These are phyloP conservation scores for Plagiodera versicolora DNA, from an alignment of 2,888 invertebrate genomes.

Conservation along the genomic window DNA sequence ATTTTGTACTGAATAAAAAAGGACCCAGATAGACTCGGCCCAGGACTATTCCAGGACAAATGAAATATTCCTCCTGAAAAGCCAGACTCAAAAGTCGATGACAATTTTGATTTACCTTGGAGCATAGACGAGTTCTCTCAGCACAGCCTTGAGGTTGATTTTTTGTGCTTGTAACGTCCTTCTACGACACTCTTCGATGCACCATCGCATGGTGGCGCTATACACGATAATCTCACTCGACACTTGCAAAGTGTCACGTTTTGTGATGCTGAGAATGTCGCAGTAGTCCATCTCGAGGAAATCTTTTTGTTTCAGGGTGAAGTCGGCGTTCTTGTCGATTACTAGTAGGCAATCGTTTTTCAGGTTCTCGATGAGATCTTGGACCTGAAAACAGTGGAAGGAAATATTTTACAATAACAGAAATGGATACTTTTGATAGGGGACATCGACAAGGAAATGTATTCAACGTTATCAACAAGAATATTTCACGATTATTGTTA, in stretches of 20 bases:
- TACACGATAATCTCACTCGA: slow-evolving; percentile 64
- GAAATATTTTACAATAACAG: too few species aligned
- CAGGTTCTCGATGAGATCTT: slow-evolving; percentile 62
- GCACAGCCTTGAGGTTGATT: slow-evolving; percentile 57
- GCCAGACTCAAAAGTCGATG: too few species aligned
- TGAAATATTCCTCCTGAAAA: too few species aligned
- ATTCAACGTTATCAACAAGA: too few species aligned
- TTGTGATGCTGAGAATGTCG: slow-evolving; percentile 67
- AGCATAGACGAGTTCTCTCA: slow-evolving; percentile 50
- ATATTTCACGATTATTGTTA: too few species aligned
- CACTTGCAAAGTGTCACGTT: slow-evolving; percentile 68
- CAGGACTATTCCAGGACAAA: too few species aligned
- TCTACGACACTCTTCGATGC: slow-evolving; percentile 60
- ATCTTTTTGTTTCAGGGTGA: slow-evolving; percentile 59
- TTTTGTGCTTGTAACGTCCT: slow-evolving; percentile 58
- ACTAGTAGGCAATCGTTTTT: slow-evolving; percentile 68
- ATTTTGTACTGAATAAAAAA: too few species aligned
- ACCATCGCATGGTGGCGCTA: slow-evolving; percentile 66
- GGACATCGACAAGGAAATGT: too few species aligned
- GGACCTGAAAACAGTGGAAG: slow-evolving; percentile 41
- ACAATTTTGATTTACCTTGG: slow-evolving; percentile 47
- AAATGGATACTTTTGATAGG: too few species aligned
- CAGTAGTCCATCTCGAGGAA: slow-evolving; percentile 66
- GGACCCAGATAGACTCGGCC: too few species aligned
- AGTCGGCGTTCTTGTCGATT: slow-evolving; percentile 62